Evolutionary conservation across 2,888 invertebrate genomes (phyloP).

Genomic region (Microdon myrmicae): DNA sequence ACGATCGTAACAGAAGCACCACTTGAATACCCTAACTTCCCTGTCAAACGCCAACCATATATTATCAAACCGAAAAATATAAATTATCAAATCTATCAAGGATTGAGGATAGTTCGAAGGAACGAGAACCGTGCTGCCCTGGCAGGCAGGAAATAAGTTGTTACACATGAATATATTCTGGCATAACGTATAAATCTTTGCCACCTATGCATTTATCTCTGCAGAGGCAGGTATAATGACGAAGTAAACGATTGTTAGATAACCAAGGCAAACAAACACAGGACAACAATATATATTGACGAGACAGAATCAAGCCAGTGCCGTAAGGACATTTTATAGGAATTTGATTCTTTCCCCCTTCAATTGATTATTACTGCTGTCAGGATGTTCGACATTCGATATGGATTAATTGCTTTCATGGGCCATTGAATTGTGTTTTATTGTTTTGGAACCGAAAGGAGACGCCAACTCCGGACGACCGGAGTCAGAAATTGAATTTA

Average conservation of each 20-base stretch:
- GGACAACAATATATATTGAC: not conserved
- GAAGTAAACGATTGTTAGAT: conserved; percentile 47
- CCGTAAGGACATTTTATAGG: conserved; percentile 51
- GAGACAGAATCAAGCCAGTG: conserved; percentile 15
- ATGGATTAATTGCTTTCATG: conserved; percentile 52
- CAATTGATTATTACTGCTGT: conserved; percentile 44
- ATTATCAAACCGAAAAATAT: conserved; percentile 49
- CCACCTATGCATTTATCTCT: too few species aligned
- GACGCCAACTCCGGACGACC: conserved; percentile 4
- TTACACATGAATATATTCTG: too few species aligned
- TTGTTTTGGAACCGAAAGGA: conserved; percentile 17
- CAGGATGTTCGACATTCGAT: conserved; percentile 48
- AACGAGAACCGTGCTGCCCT: not conserved
- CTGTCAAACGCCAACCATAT: conserved; percentile 45
- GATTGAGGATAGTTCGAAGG: conserved; percentile 33
- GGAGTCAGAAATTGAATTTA: conserved; percentile 23
- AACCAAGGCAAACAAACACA: conserved; percentile 10
- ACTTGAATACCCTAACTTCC: conserved; percentile 41
- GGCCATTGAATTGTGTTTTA: conserved; percentile 44
- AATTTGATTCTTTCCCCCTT: too few species aligned
- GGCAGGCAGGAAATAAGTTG: conserved; percentile 37
- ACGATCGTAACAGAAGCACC: conserved; percentile 15
- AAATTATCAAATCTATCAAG: conserved; percentile 52
- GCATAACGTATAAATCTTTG: too few species aligned
- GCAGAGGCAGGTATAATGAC: too few species aligned